Percentiles rank a stretch among this genome's conserved stretches.
phyloP scores from a whole-genome alignment of 2,113 vertebrate species.

The Prolemur simus region DNA sequence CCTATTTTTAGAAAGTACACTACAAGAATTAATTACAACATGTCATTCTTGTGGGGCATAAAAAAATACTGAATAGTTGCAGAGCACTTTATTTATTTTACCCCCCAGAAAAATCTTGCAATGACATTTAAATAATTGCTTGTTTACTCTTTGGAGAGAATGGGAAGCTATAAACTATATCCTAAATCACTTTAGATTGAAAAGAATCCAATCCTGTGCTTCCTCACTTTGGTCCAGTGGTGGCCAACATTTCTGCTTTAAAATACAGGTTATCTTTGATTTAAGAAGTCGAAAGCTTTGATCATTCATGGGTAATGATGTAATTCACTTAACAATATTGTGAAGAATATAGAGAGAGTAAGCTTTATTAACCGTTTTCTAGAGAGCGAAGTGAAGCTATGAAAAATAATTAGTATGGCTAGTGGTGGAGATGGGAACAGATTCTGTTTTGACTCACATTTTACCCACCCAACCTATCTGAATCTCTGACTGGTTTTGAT shows the following conservation, averaged over 20 bases:
- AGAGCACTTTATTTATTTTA: slow-evolving; percentile 53
- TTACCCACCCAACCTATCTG: neutral
- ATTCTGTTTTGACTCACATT: neutral
- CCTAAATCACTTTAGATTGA: neutral
- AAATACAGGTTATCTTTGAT: neutral
- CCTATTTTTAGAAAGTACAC: slow-evolving; percentile 76
- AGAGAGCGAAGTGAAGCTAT: neutral
- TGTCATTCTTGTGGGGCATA: slow-evolving; percentile 65
- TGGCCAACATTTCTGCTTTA: neutral
- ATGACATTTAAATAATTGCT: slow-evolving; percentile 2
- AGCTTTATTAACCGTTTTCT: neutral
- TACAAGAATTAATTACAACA: slow-evolving; percentile 79
- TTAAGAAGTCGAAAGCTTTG: neutral
- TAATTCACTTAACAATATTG: neutral
- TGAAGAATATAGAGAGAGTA: neutral
- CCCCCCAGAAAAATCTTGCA: neutral
- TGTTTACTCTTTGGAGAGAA: slow-evolving; percentile 25
- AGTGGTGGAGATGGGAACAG: neutral
- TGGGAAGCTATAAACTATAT: neutral
- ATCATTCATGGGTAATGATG: neutral
- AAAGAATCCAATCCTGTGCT: neutral
- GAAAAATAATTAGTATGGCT: neutral
- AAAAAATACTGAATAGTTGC: slow-evolving; percentile 60
- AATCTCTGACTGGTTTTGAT: neutral
- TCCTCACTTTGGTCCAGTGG: neutral